These are phyloP conservation scores for Scopus umbretta DNA, from an alignment of 2,113 vertebrate species.

Conservation along the genomic window DNA sequence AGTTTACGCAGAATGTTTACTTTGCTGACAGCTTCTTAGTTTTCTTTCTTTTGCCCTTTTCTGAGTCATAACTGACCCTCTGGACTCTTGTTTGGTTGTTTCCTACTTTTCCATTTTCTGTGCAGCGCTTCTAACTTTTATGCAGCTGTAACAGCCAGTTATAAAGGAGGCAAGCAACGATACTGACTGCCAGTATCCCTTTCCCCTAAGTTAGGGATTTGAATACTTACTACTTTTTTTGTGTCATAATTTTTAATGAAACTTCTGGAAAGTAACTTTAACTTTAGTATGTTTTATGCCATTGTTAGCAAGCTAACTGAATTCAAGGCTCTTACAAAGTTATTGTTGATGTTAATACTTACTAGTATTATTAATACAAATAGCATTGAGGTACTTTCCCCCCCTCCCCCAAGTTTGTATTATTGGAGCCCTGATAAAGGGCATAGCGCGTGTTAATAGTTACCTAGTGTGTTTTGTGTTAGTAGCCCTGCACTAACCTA, in stretches of 20 bases:
- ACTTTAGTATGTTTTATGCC: neutral
- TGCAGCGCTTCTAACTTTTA: neutral
- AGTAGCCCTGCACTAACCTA: neutral
- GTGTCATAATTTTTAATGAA: neutral
- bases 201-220: neutral
- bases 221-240: neutral
- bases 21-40: neutral
- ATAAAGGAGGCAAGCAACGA: neutral
- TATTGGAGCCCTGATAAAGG: neutral
- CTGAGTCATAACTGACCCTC: constrained; percentile 51
- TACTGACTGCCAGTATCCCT: neutral
- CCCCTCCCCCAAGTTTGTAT: rapidly evolving
- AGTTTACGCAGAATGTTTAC: neutral
- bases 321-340: neutral
- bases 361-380: neutral
- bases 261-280: neutral
- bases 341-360: neutral
- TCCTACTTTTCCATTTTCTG: neutral
- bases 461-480: neutral
- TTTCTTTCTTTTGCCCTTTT: constrained; percentile 47
- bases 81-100: constrained; percentile 5
- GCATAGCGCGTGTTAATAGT: neutral
- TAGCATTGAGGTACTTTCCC: neutral
- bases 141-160: neutral
- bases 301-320: neutral